Evolutionary conservation across 1,140 invertebrate genomes (phyloP), one percentile per base, ranked within the genome.

Genomic region (Acromyrmex heyeri): DNA sequence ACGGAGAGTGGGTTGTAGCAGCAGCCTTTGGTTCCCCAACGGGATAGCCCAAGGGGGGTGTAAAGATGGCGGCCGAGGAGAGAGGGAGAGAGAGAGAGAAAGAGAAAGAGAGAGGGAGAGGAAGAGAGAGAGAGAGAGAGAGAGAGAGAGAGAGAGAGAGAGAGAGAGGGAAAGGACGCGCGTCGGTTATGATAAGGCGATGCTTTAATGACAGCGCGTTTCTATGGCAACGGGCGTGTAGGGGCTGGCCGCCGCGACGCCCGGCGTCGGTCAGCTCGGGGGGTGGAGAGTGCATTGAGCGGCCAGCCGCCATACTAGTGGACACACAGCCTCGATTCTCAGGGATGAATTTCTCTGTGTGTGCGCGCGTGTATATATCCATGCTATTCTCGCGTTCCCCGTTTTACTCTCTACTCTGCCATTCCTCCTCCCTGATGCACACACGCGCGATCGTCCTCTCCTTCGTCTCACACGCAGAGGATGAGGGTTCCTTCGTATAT

Each of bases 151-250:
- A 27, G 27, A 27, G 27, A 27, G 27, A 27, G 27, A 1, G 93
- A 88, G 90, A 88, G 88, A 90, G 81, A 87, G 77, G 82, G 92
- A 92, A 92, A 91, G 90, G 91, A 86, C 90, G 92, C 94, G 95
- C 94, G 93, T 94, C 94, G 94, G 95, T 95, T 95, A 95, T 95
- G 95, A 95, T 95, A 95, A 95, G 95, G 95, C 95, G 95, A 95
- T 95, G 95, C 94, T 95, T 95, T 95, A 95, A 95, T 95, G 95
- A 95, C 95, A 95, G 92, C 93, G 93, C 87, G 94, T 95, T 92
- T 88, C 94, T 92, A 94, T 95, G 93, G 94, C 87, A 94, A 95
- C 94, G 91, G 92, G 91, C 90, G 92, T 93, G 91, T 94, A 93
- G 94, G 94, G 95, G 92, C 92, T 92, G 94, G 94, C 92, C 93